phyloP scores from a whole-genome alignment of 1,140 invertebrate genomes.

The Argopecten irradians region DNA sequence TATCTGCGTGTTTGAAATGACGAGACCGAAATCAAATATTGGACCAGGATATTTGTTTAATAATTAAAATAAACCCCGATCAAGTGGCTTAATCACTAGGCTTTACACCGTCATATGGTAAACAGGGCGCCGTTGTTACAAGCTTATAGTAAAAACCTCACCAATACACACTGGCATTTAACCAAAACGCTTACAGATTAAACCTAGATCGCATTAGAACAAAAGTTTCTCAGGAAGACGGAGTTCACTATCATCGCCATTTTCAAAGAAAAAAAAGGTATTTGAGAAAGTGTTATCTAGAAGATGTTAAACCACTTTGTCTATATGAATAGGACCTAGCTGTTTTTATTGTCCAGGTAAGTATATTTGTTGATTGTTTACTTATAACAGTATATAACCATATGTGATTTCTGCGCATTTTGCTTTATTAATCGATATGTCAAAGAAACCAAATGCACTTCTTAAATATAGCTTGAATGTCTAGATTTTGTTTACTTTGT shows the following conservation, averaged over 20 bases:
- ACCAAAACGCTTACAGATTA: not conserved
- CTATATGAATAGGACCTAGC: not conserved
- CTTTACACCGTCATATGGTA: not conserved
- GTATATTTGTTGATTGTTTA: not conserved
- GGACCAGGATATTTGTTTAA: conserved; percentile 10
- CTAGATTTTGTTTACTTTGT: too few relatives aligned
- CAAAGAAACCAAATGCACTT: too few relatives aligned
- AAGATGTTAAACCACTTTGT: not conserved
- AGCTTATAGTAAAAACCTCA: not conserved
- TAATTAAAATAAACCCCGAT: conserved; percentile 18
- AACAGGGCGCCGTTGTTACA: conserved; percentile 3
- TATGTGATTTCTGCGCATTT: too few relatives aligned
- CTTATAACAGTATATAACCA: not conserved
- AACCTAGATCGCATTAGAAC: not conserved
- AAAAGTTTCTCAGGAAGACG: not conserved
- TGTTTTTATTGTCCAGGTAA: not conserved
- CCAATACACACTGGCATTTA: not conserved
- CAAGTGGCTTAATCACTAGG: conserved; percentile 15
- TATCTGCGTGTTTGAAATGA: not conserved
- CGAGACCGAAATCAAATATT: conserved; percentile 17
- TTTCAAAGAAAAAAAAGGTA: too few relatives aligned
- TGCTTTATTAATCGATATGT: too few relatives aligned
- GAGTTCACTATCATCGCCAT: not conserved
- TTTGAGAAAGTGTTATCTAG: not conserved
- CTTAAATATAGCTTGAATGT: too few relatives aligned